A percentile compares a stretch with the other conserved stretches of the same genome.
These are phyloP conservation scores for Cheilosia soror DNA, from an alignment of 2,888 invertebrate genomes.

Conservation along the genomic window DNA sequence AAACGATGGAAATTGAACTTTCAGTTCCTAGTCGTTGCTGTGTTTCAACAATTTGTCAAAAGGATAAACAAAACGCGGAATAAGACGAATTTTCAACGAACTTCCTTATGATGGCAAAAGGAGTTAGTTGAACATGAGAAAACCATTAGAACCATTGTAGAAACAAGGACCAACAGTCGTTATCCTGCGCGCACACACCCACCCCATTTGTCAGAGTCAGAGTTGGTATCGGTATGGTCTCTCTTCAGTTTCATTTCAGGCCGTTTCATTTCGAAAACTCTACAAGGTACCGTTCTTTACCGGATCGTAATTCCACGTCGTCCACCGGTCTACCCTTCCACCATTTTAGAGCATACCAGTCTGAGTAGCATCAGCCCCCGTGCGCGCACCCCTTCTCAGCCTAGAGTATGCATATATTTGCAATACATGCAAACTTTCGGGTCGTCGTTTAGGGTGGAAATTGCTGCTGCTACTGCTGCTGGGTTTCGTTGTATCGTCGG, in stretches of 20 bases:
- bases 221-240: not conserved
- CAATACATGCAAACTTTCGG: constrained; percentile 74
- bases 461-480: constrained; percentile 34
- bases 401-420: constrained; percentile 65
- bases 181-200: constrained; percentile 45
- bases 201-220: not conserved
- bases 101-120: constrained; percentile 23
- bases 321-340: not conserved
- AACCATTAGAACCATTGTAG: not conserved
- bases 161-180: too few relatives aligned
- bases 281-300: not conserved
- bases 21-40: not conserved
- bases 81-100: constrained; percentile 4
- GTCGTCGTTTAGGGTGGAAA: constrained; percentile 20
- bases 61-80: constrained; percentile 1
- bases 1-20: not conserved
- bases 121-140: constrained; percentile 11
- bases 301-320: too few relatives aligned
- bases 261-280: constrained; percentile 29
- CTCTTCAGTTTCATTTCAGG: constrained; percentile 22
- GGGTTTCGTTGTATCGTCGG: constrained; percentile 70
- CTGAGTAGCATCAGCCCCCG: constrained; percentile 22
- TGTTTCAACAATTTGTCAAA: constrained; percentile 11
- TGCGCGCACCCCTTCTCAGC: constrained; percentile 4
- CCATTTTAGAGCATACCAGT: constrained; percentile 1